phyloP scores from a whole-genome alignment of 2,888 invertebrate species.

The Leistus spinibarbis region DNA sequence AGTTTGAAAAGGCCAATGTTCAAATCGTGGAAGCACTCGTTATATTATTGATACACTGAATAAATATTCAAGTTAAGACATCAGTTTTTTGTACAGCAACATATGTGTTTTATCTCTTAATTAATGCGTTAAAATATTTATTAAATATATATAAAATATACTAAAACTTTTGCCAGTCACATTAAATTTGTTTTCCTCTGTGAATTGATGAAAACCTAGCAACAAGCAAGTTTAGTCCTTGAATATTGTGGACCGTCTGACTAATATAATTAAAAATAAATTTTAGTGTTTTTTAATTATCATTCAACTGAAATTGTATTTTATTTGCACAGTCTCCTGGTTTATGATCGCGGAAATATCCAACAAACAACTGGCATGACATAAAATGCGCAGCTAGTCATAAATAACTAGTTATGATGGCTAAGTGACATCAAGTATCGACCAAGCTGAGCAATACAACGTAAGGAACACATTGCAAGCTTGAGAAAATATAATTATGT shows the following conservation, averaged over 20 bases:
- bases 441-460: not conserved
- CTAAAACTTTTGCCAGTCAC: no score
- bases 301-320: not conserved
- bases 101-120: no score
- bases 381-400: not conserved
- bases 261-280: not conserved
- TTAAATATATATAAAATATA: no score
- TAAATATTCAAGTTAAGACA: no score
- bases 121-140: no score
- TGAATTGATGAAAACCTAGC: no score
- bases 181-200: no score
- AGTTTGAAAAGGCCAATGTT: no score
- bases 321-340: not conserved
- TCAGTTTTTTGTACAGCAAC: no score
- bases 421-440: not conserved
- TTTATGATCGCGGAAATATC: not conserved
- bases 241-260: not conserved
- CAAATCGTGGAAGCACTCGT: no score
- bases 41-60: no score
- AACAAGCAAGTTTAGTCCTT: not conserved
- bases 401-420: not conserved
- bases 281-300: not conserved
- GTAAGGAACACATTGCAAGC: not conserved
- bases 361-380: not conserved
- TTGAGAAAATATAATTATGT: not conserved